Percentiles rank a stretch among this genome's conserved stretches.
phyloP scores from a whole-genome alignment of 2,888 invertebrate genomes.

The Heliconius ismenius region DNA sequence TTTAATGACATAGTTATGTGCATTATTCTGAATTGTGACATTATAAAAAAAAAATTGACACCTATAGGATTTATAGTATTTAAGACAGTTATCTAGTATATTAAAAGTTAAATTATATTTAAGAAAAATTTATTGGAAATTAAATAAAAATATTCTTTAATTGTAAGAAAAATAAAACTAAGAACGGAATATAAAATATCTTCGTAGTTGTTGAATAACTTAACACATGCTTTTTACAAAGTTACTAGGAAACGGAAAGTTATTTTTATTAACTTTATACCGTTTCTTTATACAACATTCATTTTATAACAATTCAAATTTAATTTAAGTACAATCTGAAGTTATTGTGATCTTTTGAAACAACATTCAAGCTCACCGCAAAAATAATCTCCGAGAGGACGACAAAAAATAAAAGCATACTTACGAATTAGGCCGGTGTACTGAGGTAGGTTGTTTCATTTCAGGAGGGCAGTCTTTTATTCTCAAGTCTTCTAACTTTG shows the following conservation, averaged over 20 bases:
- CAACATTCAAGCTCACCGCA: slow-evolving; percentile 32
- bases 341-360: slow-evolving; percentile 25
- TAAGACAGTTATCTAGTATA: neutral
- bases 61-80: no score
- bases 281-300: slow-evolving; percentile 9
- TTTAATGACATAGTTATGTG: neutral
- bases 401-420: slow-evolving; percentile 50
- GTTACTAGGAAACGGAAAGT: neutral
- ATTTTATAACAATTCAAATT: slow-evolving; percentile 11
- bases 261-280: neutral
- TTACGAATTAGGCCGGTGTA: slow-evolving; percentile 78
- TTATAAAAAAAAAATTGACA: neutral
- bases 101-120: neutral
- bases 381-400: slow-evolving; percentile 32
- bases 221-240: neutral
- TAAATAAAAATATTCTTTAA: neutral
- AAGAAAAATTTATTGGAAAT: neutral
- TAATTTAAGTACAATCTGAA: neutral
- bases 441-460: slow-evolving; percentile 79
- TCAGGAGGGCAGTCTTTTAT: slow-evolving; percentile 79
- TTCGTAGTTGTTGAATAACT: neutral
- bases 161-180: neutral
- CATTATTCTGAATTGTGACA: neutral
- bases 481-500: slow-evolving; percentile 80
- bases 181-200: neutral